Evolutionary conservation across 2,113 vertebrate species (phyloP), one percentile per base, ranked within the genome.

Genomic region (Jacana jacana): DNA sequence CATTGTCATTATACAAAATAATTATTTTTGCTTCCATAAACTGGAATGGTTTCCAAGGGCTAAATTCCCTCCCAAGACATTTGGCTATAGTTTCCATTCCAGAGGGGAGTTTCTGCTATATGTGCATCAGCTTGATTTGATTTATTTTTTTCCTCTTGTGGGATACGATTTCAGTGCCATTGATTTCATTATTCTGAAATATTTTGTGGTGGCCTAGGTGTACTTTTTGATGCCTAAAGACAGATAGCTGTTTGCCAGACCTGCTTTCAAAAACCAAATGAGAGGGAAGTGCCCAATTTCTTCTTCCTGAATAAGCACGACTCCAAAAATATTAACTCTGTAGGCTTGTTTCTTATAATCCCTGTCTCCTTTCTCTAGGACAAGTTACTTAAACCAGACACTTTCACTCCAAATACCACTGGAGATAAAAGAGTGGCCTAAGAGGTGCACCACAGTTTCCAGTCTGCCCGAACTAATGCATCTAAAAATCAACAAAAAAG

Each of bases 1-100:
- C 17, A 63, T 17, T 81, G 72, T 81, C 42, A 80, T 91, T 61
- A 79, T 61, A 93, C 55, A 95, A 94, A 93, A 88, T 19, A 75
- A 93, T n/a, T 89, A 86, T 75, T 93, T 88, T 73, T 84, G 55
- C 52, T 86, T 91, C 86, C 61, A 44, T 61, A 52, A 75, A 78
- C 60, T 68, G 93, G 64, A 95, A 73, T 83, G 37, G 42, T 81
- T 91, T 95, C 92, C 86, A 79, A 46, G 44, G 61, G 86, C 80
- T 80, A 81, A 84, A 19, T 79, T 91, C 16, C 77, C 85, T 69
- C 70, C 68, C 16, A 57, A 78, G 52, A 52, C 17, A 71, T 75
- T 80, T 63, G 55, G 24, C 40, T 88, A 52, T 3, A 44, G 19
- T 60, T 95, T 58, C 80, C 83, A 78, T 79, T 84, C 65, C 66